These are phyloP conservation scores for Nasonovia ribisnigri DNA, from an alignment of 2,888 invertebrate genomes.

Conservation along the genomic window DNA sequence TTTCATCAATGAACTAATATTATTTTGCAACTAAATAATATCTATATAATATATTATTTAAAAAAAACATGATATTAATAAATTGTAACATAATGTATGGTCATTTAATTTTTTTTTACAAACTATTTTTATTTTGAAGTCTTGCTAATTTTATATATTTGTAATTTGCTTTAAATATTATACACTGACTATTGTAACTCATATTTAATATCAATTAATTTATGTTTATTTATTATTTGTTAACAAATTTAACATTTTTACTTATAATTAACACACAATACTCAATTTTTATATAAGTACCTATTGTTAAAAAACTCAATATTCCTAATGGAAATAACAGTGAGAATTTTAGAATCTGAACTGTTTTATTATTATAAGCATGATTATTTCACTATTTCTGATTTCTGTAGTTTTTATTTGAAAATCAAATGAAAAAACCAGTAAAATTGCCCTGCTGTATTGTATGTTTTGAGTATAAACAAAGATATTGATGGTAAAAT, in stretches of 20 bases:
- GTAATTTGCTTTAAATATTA: not conserved
- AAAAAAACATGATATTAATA: too few relatives aligned
- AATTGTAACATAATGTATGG: too few relatives aligned
- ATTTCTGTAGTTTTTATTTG: not conserved
- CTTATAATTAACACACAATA: not conserved
- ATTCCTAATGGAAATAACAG: not conserved
- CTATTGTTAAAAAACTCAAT: not conserved
- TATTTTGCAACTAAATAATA: not conserved
- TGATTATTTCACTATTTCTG: not conserved
- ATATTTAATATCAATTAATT: not conserved
- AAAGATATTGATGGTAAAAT: not conserved
- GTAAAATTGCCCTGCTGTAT: not conserved
- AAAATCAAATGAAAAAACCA: not conserved
- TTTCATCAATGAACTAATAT: not conserved
- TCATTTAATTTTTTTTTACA: not conserved
- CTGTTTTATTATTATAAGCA: not conserved
- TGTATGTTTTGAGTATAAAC: not conserved
- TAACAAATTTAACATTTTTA: not conserved
- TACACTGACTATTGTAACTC: not conserved
- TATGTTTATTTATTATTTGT: not conserved
- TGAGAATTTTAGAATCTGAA: not conserved
- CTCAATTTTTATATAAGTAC: not conserved
- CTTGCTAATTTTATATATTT: not conserved
- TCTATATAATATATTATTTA: not conserved
- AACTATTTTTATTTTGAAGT: not conserved